Percentiles rank a stretch among this genome's conserved stretches.
Conservation (phyloP, 1,140 invertebrate species). For the Papilio dardanus region DNA sequence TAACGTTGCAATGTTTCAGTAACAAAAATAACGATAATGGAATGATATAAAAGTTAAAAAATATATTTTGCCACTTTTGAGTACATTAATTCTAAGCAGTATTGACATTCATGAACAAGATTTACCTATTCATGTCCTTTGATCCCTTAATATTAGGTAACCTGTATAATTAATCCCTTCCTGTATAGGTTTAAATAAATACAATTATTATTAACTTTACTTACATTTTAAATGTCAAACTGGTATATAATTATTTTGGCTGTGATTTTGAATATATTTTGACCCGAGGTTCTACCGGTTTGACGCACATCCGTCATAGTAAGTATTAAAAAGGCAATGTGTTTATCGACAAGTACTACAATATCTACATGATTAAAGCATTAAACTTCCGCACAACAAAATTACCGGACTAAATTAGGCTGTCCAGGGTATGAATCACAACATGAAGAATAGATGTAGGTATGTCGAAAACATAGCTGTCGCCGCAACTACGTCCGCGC, state of each 20-base stretch:
- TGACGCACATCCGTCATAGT: background rate
- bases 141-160: background rate
- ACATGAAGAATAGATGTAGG: too few species aligned
- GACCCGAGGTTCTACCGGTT: slow-evolving; percentile 5
- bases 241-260: background rate
- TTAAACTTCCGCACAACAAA: slow-evolving; percentile 21
- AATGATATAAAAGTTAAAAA: background rate
- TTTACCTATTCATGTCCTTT: background rate
- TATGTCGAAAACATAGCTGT: too few species aligned
- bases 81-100: background rate
- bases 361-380: background rate
- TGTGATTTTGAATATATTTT: background rate
- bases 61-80: background rate
- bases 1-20: background rate
- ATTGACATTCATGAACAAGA: background rate
- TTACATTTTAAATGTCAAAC: background rate
- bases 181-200: background rate
- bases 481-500: too few species aligned
- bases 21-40: background rate
- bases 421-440: too few species aligned
- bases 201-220: background rate
- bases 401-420: slow-evolving; percentile 39
- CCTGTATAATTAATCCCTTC: background rate
- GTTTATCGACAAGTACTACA: background rate
- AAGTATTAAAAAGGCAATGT: slow-evolving; percentile 3